Evolutionary conservation across 2,797 vertebrate genomes (phyloP), one percentile per base, ranked within the genome.

Genomic region (Lepus oiostolus): DNA sequence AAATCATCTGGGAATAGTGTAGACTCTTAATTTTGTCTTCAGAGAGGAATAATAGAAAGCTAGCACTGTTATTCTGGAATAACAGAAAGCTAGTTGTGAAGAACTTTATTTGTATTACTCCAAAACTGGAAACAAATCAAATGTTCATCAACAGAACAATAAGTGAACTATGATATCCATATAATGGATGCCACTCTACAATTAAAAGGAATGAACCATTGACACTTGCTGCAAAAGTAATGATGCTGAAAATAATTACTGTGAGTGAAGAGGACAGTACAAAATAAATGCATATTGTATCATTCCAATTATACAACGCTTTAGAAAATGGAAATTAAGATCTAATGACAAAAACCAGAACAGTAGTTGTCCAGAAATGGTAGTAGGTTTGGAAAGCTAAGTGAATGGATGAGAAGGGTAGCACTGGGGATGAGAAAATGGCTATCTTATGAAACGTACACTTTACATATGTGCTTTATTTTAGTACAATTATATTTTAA

Each of bases 151-250:
- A 89, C 7, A 63, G 30, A 14, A 14, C 14, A 77, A 16, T 60
- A 32, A 38, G 63, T 63, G 24, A 38, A 47, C 19, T 67, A n/a
- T 77, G 4, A 35, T 71, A 62, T 14, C 11, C 74, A 32, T 68
- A 47, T n/a, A 67, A 42, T 67, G 4, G 54, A 52, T 12, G 52
- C 8, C 35, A 5, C 4, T 63, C 13, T 72, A 24, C 4, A 82
- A 58, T 84, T 22, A 70, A 58, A 94, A 86, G 47, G 17, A 95
- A 71, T 84, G 6, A 71, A 42, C 16, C 42, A 58, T 24, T 91
- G 52, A n/a, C 71, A 60, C 7, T 4, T 32, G 35, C 22, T 50
- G 30, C 19, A 54, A 47, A 91, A 77, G 10, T 14, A 72, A 35
- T 58, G 17, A 8, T 35, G 65, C 47, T 63, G 47, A 84, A 77